Conservation (phyloP, 1,140 invertebrate species). For the Antheraea mylitta region DNA sequence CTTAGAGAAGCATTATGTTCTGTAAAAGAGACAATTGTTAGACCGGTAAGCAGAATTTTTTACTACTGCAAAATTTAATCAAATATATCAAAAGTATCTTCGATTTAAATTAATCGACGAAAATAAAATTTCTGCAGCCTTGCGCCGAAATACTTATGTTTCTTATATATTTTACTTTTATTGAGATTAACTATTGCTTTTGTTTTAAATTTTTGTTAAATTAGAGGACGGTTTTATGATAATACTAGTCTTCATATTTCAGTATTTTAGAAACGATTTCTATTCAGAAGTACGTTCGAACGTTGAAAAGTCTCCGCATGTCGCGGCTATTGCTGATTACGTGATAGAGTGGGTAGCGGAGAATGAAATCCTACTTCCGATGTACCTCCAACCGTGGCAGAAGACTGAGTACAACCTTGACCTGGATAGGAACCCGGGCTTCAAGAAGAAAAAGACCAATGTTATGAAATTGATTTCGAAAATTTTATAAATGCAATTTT, state of each 20-base stretch:
- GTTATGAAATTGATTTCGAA: slow-evolving; percentile 34
- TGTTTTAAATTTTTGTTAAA: too few relatives aligned
- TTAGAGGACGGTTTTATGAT: not conserved
- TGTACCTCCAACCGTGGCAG: slow-evolving; percentile 52
- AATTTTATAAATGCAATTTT: slow-evolving; percentile 4
- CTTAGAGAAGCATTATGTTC: slow-evolving; percentile 40
- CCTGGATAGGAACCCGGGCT: slow-evolving; percentile 32
- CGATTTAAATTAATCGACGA: too few relatives aligned
- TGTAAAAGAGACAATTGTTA: slow-evolving; percentile 21
- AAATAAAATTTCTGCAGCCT: too few relatives aligned
- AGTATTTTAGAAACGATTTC: slow-evolving; percentile 28
- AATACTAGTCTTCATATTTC: slow-evolving; percentile 9
- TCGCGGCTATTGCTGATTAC: slow-evolving; percentile 55
- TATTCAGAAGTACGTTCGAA: slow-evolving; percentile 38
- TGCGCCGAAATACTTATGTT: too few relatives aligned
- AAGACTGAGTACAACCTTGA: slow-evolving; percentile 30
- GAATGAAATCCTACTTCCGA: slow-evolving; percentile 50
- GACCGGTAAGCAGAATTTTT: slow-evolving; percentile 20
- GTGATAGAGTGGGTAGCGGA: slow-evolving; percentile 59
- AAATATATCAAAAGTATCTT: not conserved
- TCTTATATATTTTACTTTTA: too few relatives aligned
- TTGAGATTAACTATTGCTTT: too few relatives aligned
- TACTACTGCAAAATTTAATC: not conserved
- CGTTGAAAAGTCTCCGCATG: slow-evolving; percentile 51
- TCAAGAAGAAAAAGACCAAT: slow-evolving; percentile 39